These are phyloP conservation scores for Platycercus adscitus DNA, from an alignment of 2,113 vertebrate species.

Conservation along the genomic window DNA sequence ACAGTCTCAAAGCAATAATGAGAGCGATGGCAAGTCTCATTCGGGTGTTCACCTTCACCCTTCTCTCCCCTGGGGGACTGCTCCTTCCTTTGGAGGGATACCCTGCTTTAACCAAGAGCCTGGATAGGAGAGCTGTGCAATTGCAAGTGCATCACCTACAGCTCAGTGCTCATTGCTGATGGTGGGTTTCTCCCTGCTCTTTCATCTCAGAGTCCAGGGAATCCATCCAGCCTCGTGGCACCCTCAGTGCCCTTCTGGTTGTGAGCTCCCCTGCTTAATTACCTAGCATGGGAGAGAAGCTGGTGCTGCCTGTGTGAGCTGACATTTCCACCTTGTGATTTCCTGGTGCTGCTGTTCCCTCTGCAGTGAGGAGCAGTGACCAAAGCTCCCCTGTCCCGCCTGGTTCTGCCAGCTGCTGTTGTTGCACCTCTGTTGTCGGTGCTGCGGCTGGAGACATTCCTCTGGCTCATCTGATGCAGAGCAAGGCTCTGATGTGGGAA, in stretches of 20 bases:
- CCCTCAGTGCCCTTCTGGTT: neutral
- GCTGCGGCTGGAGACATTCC: neutral
- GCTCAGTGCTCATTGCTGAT: neutral
- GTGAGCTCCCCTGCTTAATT: neutral
- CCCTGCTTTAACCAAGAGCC: neutral
- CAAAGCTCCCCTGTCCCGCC: neutral
- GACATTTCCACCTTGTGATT: neutral
- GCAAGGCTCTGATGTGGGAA: slow-evolving; percentile 7
- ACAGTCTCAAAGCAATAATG: neutral
- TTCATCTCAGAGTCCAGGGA: neutral
- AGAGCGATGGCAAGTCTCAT: neutral
- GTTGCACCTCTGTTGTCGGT: neutral
- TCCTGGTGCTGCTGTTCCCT: neutral
- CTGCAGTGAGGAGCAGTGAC: neutral
- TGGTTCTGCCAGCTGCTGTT: neutral
- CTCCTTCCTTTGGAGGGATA: neutral
- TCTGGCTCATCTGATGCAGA: neutral
- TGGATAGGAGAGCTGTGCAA: neutral
- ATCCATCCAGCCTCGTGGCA: neutral
- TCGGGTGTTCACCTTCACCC: neutral
- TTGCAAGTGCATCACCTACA: neutral
- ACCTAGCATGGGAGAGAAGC: neutral
- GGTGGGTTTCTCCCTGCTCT: neutral
- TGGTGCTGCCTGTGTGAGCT: neutral
- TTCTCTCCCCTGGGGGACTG: neutral